Conservation (phyloP, 1,140 invertebrate species). For the Yoshiicerus persimilis region DNA sequence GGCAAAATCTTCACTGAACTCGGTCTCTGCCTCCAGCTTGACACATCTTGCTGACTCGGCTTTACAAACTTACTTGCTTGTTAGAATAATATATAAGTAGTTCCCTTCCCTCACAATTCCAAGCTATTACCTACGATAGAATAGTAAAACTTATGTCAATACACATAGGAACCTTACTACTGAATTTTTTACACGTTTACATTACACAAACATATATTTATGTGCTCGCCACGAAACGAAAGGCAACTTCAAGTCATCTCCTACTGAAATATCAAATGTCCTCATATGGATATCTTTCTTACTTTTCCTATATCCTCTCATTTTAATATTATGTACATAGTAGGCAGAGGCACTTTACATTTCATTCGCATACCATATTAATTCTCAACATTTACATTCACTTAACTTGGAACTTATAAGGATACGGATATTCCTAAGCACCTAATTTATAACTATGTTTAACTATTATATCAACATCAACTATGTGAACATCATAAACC, state of each 20-base stretch:
- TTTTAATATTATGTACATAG: not conserved
- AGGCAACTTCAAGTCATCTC: not conserved
- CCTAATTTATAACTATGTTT: not conserved
- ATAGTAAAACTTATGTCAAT: not conserved
- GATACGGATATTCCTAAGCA: not conserved
- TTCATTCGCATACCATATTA: not conserved
- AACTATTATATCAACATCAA: not conserved
- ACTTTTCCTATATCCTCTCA: not conserved
- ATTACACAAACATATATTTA: not conserved
- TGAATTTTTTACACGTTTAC: not conserved
- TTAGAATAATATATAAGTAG: not conserved
- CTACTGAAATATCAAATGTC: constrained; percentile 33
- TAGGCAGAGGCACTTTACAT: not conserved
- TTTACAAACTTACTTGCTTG: not conserved
- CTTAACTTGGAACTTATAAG: not conserved
- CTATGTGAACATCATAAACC: not conserved
- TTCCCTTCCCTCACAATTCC: too few relatives aligned
- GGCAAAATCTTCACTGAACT: not conserved
- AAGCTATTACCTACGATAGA: too few relatives aligned
- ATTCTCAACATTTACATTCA: not conserved
- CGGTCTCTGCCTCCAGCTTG: not conserved
- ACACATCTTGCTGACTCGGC: constrained; percentile 9
- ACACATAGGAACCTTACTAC: not conserved
- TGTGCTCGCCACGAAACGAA: not conserved
- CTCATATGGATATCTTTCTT: constrained; percentile 20